phyloP scores from a whole-genome alignment of 2,797 vertebrate genomes.

The Monodelphis domestica region DNA sequence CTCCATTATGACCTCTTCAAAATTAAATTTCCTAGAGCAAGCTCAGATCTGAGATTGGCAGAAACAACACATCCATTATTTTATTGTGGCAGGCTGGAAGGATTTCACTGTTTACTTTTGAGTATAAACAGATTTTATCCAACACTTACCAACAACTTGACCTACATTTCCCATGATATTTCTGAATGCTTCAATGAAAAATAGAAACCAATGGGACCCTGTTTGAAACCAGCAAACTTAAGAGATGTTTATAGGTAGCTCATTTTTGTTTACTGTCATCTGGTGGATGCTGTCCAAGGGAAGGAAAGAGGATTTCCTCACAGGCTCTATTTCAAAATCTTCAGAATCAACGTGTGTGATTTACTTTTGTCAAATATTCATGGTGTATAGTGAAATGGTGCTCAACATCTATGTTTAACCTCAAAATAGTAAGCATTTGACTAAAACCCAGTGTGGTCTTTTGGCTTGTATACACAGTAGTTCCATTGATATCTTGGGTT shows the following conservation, averaged over 20 bases:
- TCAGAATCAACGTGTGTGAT: constrained; percentile 62
- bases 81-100: constrained; percentile 54
- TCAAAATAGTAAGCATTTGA: constrained; percentile 44
- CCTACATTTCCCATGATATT: constrained; percentile 64
- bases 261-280: constrained; percentile 61
- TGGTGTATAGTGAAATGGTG: constrained; percentile 57
- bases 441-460: not conserved
- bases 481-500: constrained; percentile 5
- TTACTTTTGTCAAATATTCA: constrained; percentile 69
- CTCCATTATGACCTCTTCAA: constrained; percentile 31
- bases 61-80: constrained; percentile 31
- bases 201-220: constrained; percentile 38
- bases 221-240: constrained; percentile 45
- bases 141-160: constrained; percentile 68
- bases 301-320: constrained; percentile 62
- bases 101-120: constrained; percentile 45
- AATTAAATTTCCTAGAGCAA: constrained; percentile 20
- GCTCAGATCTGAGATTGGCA: not conserved
- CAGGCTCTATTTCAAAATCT: constrained; percentile 65
- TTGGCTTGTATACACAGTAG: not conserved
- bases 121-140: constrained; percentile 68
- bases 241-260: constrained; percentile 59
- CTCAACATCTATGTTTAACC: constrained; percentile 36
- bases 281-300: constrained; percentile 24
- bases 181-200: constrained; percentile 41